Conservation (phyloP, 2,113 vertebrate species). For the Marmota flaviventris region DNA sequence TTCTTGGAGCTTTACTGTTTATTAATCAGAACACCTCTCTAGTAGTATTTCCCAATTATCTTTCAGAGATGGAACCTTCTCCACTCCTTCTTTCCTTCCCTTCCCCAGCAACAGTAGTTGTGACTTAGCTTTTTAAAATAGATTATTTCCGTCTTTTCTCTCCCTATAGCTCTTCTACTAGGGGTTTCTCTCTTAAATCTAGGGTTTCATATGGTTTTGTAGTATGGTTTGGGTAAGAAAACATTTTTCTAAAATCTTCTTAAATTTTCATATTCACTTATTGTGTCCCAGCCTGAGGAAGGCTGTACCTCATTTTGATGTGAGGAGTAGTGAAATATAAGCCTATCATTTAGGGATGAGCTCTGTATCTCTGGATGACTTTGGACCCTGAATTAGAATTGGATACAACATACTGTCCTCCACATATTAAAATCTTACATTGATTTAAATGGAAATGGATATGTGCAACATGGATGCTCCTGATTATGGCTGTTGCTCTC, state of each 20-base stretch:
- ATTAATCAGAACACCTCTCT: neutral
- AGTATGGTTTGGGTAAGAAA: slow-evolving; percentile 34
- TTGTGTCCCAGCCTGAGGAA: neutral
- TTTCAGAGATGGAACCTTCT: neutral
- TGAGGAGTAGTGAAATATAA: neutral
- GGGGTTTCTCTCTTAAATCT: neutral
- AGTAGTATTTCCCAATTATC: neutral
- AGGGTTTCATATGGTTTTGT: neutral
- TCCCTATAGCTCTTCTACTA: neutral
- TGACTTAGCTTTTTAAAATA: neutral
- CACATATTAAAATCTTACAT: slow-evolving; percentile 14
- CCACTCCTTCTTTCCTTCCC: neutral
- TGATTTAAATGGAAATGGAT: slow-evolving; percentile 59
- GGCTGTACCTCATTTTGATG: neutral
- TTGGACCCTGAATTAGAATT: slow-evolving; percentile 27
- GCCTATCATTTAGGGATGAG: neutral
- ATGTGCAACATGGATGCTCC: neutral
- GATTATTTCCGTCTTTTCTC: neutral
- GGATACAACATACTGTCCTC: neutral
- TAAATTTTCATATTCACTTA: neutral
- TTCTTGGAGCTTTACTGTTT: slow-evolving; percentile 33
- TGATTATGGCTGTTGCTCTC: neutral
- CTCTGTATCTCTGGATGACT: neutral
- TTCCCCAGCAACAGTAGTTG: neutral
- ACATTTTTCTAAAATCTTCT: neutral